These are phyloP conservation scores for Macrocentrus cingulum DNA, from an alignment of 1,140 invertebrate species.

Conservation along the genomic window DNA sequence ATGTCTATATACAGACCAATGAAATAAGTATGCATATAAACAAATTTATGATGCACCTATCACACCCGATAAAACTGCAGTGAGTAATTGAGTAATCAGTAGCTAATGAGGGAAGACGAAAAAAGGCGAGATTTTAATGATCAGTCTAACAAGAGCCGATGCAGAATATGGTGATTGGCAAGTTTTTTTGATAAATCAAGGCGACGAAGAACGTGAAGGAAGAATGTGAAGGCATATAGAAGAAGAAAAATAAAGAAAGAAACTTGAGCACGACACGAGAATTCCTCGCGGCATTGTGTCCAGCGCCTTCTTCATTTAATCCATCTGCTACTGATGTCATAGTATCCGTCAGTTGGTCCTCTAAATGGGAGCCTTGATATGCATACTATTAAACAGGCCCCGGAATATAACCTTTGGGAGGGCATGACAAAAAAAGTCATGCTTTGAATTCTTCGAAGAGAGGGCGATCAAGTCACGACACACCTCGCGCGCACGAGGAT, in stretches of 20 bases:
- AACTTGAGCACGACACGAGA: too few relatives aligned
- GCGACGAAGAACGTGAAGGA: neutral
- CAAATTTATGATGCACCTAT: too few relatives aligned
- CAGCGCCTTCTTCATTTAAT: too few relatives aligned
- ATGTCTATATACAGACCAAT: too few relatives aligned
- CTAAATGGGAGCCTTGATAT: too few relatives aligned
- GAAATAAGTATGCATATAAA: too few relatives aligned
- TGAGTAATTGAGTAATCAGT: slow-evolving; percentile 27
- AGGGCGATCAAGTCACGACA: slow-evolving; percentile 15
- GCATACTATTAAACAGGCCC: neutral
- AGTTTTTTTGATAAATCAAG: slow-evolving; percentile 9
- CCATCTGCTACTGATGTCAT: too few relatives aligned
- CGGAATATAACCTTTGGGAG: neutral
- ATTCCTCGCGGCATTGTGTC: too few relatives aligned
- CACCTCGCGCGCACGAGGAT: slow-evolving; percentile 10
- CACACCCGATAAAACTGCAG: neutral
- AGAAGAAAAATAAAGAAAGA: neutral
- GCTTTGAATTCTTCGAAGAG: slow-evolving; percentile 15
- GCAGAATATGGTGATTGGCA: neutral
- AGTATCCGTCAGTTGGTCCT: too few relatives aligned
- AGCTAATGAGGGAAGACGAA: neutral
- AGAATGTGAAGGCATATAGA: neutral
- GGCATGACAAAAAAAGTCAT: neutral
- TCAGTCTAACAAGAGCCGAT: slow-evolving; percentile 20
- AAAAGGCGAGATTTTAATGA: slow-evolving; percentile 26